phyloP scores from a whole-genome alignment of 2,888 invertebrate genomes.

The Andricus curvator region DNA sequence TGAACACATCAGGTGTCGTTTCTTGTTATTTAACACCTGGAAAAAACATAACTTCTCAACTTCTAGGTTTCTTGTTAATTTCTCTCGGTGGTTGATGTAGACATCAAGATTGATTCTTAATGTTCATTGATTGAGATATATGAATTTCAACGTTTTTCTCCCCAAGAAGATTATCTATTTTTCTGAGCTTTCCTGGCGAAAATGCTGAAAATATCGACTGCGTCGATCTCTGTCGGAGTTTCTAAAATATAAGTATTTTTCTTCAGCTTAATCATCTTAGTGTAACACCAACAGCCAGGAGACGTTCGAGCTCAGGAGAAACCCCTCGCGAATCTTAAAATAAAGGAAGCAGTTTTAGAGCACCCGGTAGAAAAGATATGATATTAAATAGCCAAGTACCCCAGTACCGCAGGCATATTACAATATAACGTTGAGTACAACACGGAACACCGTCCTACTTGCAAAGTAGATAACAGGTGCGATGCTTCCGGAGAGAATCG shows the following conservation, averaged over 20 bases:
- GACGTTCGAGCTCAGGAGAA: neutral
- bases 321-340: conserved; percentile 18
- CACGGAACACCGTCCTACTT: conserved; percentile 56
- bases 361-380: conserved; percentile 58
- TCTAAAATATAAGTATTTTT: neutral
- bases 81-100: neutral
- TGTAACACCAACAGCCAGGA: neutral
- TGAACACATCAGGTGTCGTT: too few species aligned
- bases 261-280: neutral
- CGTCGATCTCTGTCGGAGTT: neutral
- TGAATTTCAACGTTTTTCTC: neutral
- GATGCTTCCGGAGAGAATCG: conserved; percentile 55
- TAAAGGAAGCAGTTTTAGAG: conserved; percentile 39
- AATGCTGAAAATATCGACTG: neutral
- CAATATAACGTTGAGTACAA: conserved; percentile 47
- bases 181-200: neutral
- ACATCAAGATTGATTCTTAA: neutral
- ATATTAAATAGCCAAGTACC: conserved; percentile 63
- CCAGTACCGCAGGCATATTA: conserved; percentile 56
- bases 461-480: conserved; percentile 58
- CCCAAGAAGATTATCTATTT: neutral
- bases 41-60: neutral
- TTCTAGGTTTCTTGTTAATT: neutral
- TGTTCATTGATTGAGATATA: neutral
- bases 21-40: too few species aligned